Base-by-base conservation (phyloP, 2,797 vertebrate genomes). In the Kryptopterus vitreolus region DNA sequence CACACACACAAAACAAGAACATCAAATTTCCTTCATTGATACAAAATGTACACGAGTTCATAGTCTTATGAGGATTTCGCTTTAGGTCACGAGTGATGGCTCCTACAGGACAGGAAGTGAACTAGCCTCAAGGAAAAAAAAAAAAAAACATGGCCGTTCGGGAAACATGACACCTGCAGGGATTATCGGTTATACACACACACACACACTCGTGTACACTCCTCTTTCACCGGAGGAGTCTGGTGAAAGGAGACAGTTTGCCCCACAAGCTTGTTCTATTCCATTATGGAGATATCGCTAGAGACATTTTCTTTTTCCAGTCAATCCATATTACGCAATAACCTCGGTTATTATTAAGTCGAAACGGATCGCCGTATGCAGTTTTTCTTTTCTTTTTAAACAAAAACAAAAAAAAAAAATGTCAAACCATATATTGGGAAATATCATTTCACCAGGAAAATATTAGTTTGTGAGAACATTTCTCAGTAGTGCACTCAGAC, bases 1-100 rank as follows among this genome's bases (percentile, higher is more conserved):
- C 86, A 90, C 89, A 85, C 88, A 89, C 87, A 83, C 87, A 66
- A 87, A 85, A 90, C 62, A 77, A 82, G 81, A 86, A 84, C 83
- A 90, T 84, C 87, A 90, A 86, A 78, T 87, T 91, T 90, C 85
- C 86, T 89, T 72, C 52, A 38, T 72, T 91, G 78, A 86, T 82
- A 88, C 75, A 86, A 91, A 91, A 92, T 93, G 74, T 94, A 94
- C 92, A 94, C 88, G 89, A 88, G 85, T 91, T 92, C 89, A 91
- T 89, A 87, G 89, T 91, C 86, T 90, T 88, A 66, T 89, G 86
- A 55, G 22, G 68, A 86, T 90, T 89, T 89, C 24, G 78, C 65
- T 57, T 81, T 68, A 58, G 33, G 87, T 85, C 81, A 75, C 38
- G 46, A 74, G 69, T 46, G 7, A 72, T 75, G 76, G 31, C 53